Conservation (phyloP, 1,140 invertebrate genomes). For the Callitettix versicolor region DNA sequence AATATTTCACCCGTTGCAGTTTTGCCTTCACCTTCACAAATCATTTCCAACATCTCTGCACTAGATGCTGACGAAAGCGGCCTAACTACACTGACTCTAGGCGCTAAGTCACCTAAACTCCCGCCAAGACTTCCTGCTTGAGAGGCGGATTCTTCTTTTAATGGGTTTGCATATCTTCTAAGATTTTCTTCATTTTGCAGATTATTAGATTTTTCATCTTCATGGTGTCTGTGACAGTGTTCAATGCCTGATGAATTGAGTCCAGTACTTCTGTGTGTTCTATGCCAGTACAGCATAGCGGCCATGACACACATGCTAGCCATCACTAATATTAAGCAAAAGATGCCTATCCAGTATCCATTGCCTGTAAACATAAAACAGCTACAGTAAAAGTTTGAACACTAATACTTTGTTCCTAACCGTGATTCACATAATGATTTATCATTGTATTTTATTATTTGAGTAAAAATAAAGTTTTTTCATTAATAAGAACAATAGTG, state of each 20-base stretch:
- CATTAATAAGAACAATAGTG: neutral
- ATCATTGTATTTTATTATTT: neutral
- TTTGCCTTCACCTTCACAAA: slow-evolving; percentile 39
- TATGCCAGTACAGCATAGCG: slow-evolving; percentile 38
- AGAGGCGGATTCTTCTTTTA: slow-evolving; percentile 35
- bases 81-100: slow-evolving; percentile 45
- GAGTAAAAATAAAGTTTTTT: neutral
- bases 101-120: slow-evolving; percentile 19
- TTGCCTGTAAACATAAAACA: slow-evolving; percentile 7
- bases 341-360: slow-evolving; percentile 35
- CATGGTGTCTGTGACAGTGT: slow-evolving; percentile 45
- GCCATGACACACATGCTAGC: slow-evolving; percentile 36
- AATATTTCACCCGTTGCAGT: slow-evolving; percentile 28
- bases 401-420: neutral
- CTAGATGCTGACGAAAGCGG: slow-evolving; percentile 39
- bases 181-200: slow-evolving; percentile 83
- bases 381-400: neutral
- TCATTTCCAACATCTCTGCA: slow-evolving; percentile 51
- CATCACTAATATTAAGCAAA: slow-evolving; percentile 42
- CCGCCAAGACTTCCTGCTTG: slow-evolving; percentile 27
- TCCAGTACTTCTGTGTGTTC: slow-evolving; percentile 30
- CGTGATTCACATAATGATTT: neutral
- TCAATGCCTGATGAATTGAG: slow-evolving; percentile 29
- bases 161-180: slow-evolving; percentile 51
- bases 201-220: slow-evolving; percentile 80